Evolutionary conservation across 2,113 vertebrate species (phyloP).

Genomic region (Podarcis cretensis): DNA sequence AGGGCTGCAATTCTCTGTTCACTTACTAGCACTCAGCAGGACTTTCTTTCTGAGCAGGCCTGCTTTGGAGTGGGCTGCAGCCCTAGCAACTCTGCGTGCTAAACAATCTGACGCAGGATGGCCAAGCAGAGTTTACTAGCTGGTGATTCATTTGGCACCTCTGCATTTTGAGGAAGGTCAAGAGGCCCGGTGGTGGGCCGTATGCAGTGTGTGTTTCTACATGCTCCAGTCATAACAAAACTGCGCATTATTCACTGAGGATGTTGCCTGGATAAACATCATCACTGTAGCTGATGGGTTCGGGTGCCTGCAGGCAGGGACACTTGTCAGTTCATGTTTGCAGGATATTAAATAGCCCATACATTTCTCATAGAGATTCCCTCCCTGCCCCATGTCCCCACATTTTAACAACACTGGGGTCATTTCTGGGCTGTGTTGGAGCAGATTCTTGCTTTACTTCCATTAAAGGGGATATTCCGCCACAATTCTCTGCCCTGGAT

Average conservation of each 20-base stretch:
- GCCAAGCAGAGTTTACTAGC: neutral
- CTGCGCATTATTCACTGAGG: neutral
- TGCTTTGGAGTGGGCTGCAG: neutral
- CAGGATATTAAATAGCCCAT: slow-evolving; percentile 1
- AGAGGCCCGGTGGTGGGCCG: neutral
- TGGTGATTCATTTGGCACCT: neutral
- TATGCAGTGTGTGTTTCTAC: neutral
- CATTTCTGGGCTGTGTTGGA: neutral
- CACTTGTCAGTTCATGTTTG: neutral
- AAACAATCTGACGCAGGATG: neutral
- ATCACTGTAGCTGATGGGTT: neutral
- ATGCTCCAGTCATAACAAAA: neutral
- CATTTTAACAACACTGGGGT: neutral
- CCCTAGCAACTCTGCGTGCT: neutral
- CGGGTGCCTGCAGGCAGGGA: neutral
- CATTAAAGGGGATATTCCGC: neutral
- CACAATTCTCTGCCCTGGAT: neutral
- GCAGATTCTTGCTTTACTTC: neutral
- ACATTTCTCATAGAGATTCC: neutral
- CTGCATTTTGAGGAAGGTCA: neutral
- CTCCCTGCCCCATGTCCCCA: no score
- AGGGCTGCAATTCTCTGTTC: neutral
- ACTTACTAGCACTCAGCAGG: neutral
- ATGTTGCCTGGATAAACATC: slow-evolving; percentile 8
- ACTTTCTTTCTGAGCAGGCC: neutral